Percentiles rank a stretch among this genome's conserved stretches.
Conservation (phyloP, 2,888 invertebrate genomes). For the Drosophila tanythrix region DNA sequence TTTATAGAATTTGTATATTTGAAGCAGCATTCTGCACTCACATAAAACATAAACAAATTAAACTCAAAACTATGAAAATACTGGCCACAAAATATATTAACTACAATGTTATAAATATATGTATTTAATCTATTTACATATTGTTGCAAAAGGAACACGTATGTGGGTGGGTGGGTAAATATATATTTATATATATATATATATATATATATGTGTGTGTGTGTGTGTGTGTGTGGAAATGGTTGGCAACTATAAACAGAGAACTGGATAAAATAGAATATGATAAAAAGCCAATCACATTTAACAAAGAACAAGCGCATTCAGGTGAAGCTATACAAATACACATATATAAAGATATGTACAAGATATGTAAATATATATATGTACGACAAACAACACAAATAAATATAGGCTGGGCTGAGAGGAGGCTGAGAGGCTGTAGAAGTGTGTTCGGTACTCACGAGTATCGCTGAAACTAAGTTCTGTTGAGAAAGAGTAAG, state of each 20-base stretch:
- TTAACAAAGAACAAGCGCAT: conserved; percentile 44
- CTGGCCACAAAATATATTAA: neutral
- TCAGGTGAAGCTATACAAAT: conserved; percentile 43
- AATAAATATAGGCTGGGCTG: conserved; percentile 31
- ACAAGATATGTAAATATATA: conserved; percentile 23
- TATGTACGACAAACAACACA: conserved; percentile 14
- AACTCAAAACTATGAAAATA: neutral
- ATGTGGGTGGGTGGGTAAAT: neutral
- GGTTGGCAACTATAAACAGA: conserved; percentile 16
- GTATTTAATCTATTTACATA: neutral
- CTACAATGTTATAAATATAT: neutral
- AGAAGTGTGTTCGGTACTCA: conserved; percentile 74
- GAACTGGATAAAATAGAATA: conserved; percentile 9
- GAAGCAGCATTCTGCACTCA: neutral
- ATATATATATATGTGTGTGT: neutral
- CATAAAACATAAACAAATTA: neutral
- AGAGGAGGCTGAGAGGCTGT: conserved; percentile 31
- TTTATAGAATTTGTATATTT: neutral
- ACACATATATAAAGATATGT: conserved; percentile 12
- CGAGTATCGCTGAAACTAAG: conserved; percentile 85
- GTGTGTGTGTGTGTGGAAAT: conserved; percentile 1
- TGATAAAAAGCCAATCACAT: conserved; percentile 38
- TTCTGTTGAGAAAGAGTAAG: conserved; percentile 80
- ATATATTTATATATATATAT: neutral
- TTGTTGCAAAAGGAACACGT: conserved; percentile 6